Evolutionary conservation across 1,140 invertebrate species (phyloP).

Genomic region (Neuroterus valhalla): DNA sequence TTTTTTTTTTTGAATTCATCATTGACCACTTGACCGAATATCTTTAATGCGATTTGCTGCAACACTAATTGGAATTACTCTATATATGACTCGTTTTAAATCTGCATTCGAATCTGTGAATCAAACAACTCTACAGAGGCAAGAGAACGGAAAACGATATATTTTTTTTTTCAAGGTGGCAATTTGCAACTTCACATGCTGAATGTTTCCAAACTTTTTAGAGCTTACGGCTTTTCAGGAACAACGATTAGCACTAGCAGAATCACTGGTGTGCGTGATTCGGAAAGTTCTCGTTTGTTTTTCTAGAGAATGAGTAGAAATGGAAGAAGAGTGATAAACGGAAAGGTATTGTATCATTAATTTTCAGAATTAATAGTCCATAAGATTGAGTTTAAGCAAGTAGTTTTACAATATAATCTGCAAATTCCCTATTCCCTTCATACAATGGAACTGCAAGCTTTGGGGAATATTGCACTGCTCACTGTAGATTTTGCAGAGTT

Average conservation of each 20-base stretch:
- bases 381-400: no score
- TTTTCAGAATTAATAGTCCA: no score
- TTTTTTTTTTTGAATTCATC: no score
- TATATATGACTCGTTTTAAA: constrained; percentile 28
- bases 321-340: neutral
- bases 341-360: neutral
- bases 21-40: no score
- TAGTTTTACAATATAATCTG: no score
- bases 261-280: neutral
- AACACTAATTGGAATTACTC: no score
- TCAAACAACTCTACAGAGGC: constrained; percentile 12
- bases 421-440: no score
- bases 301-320: neutral
- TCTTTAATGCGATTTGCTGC: no score
- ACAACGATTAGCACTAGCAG: constrained; percentile 9
- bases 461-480: constrained; percentile 16
- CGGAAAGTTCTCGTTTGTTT: neutral
- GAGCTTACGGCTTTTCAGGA: constrained; percentile 9
- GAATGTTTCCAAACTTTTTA: constrained; percentile 11
- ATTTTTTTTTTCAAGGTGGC: neutral
- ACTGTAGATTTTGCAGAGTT: constrained; percentile 49
- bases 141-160: neutral
- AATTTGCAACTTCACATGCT: constrained; percentile 14
- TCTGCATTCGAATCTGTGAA: constrained; percentile 30
- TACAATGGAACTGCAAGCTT: neutral